phyloP scores from a whole-genome alignment of 2,888 invertebrate genomes.

The Cephonodes hylas region DNA sequence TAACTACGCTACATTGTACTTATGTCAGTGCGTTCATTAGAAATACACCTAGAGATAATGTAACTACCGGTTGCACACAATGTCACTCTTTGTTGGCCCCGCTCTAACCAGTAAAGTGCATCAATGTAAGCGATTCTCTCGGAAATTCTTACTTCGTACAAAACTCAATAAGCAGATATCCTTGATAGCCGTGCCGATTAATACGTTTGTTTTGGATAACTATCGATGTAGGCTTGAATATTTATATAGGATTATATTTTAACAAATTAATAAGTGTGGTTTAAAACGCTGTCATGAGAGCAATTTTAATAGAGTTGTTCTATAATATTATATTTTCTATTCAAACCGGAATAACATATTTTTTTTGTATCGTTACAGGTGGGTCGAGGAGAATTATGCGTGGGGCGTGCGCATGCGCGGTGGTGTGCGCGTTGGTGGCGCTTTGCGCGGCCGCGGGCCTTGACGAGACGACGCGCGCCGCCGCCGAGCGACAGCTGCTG shows the following conservation, averaged over 20 bases:
- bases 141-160: constrained; percentile 29
- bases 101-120: constrained; percentile 37
- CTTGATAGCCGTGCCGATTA: constrained; percentile 11
- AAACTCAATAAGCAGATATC: constrained; percentile 16
- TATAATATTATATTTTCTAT: not conserved
- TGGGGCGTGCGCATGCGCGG: constrained; percentile 79
- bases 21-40: constrained; percentile 58
- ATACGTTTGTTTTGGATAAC: not conserved
- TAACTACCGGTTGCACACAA: constrained; percentile 62
- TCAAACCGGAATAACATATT: constrained; percentile 11
- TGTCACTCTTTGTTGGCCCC: constrained; percentile 56
- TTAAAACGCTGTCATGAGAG: not conserved
- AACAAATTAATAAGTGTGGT: not conserved
- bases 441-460: constrained; percentile 65
- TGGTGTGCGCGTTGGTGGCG: constrained; percentile 79
- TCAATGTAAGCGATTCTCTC: constrained; percentile 37
- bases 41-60: constrained; percentile 63
- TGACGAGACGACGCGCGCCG: constrained; percentile 73
- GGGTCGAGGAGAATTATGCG: constrained; percentile 80
- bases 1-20: constrained; percentile 49
- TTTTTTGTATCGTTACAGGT: constrained; percentile 57
- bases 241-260: not conserved
- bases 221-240: not conserved
- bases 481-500: constrained; percentile 72
- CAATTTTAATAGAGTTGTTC: not conserved